These are phyloP conservation scores for Centruroides sculpturatus DNA, from an alignment of 1,140 invertebrate genomes.

Conservation along the genomic window DNA sequence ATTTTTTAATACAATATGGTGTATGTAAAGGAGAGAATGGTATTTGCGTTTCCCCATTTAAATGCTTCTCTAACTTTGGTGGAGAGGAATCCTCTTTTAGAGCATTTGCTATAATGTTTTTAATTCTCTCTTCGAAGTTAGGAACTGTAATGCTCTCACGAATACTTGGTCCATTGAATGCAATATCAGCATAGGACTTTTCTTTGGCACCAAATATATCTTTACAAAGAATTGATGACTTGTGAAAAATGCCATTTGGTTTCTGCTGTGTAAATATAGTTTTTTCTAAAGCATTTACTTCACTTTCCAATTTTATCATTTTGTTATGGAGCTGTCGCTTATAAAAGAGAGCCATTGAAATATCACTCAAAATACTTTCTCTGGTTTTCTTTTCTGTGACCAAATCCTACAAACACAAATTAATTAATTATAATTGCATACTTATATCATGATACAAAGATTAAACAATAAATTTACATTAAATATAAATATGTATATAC, in stretches of 20 bases:
- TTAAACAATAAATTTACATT: no score
- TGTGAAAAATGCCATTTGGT: neutral
- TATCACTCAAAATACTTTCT: slow-evolving; percentile 68
- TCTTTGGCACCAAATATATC: no score
- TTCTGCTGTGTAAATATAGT: slow-evolving; percentile 39
- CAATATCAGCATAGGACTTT: no score
- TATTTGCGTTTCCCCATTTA: neutral
- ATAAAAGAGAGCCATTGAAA: slow-evolving; percentile 60
- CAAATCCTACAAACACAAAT: no score
- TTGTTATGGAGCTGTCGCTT: slow-evolving; percentile 64
- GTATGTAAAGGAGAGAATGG: no score
- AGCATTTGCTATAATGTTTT: slow-evolving; percentile 79
- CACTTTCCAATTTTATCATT: slow-evolving; percentile 54
- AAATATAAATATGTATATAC: no score
- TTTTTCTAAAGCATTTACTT: slow-evolving; percentile 55
- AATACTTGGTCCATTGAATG: slow-evolving; percentile 4
- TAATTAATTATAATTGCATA: no score
- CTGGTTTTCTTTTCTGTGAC: slow-evolving; percentile 27
- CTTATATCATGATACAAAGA: no score
- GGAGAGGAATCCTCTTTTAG: slow-evolving; percentile 54
- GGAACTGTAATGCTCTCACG: slow-evolving; percentile 36
- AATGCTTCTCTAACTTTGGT: neutral
- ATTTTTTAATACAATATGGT: no score
- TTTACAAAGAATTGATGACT: no score
- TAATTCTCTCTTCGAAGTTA: slow-evolving; percentile 79